A percentile compares a stretch with the other conserved stretches of the same genome.
Evolutionary conservation across 2,113 vertebrate species (phyloP).

Genomic region (Apaloderma vittatum): DNA sequence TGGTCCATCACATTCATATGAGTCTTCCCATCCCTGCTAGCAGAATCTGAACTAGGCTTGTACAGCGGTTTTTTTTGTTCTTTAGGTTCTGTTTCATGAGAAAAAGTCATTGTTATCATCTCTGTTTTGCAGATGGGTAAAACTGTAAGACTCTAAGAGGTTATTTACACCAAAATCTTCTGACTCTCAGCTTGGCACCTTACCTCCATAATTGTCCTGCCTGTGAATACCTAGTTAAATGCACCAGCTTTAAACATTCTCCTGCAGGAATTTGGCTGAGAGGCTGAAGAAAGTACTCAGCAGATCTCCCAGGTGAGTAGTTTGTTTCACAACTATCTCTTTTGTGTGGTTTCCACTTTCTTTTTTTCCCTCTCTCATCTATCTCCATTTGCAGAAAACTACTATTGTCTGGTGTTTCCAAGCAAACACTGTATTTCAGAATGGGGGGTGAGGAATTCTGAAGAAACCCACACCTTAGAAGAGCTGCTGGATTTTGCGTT

Average conservation of each 20-base stretch:
- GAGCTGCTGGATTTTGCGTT: not conserved
- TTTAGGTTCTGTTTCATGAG: not conserved
- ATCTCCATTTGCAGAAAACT: not conserved
- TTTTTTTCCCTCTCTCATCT: not conserved
- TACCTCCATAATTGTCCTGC: not conserved
- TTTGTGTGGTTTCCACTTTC: not conserved
- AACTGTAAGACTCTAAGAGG: not conserved
- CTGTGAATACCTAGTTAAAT: not conserved
- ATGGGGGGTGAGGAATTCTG: not conserved
- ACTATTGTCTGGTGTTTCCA: not conserved
- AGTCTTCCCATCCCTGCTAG: not conserved
- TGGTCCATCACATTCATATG: not conserved
- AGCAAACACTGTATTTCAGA: not conserved
- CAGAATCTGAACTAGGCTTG: not conserved
- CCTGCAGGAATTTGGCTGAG: not conserved
- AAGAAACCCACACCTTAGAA: not conserved
- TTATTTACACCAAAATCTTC: slow-evolving; percentile 17
- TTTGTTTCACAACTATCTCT: not conserved
- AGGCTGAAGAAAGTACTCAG: not conserved
- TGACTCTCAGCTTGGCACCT: not conserved
- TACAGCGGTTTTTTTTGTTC: not conserved
- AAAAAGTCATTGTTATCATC: not conserved
- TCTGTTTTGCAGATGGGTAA: not conserved
- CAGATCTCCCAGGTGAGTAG: not conserved
- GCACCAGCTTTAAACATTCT: not conserved